Evolutionary conservation across 2,888 invertebrate genomes (phyloP).

Genomic region (Kryphioiulus occultus): DNA sequence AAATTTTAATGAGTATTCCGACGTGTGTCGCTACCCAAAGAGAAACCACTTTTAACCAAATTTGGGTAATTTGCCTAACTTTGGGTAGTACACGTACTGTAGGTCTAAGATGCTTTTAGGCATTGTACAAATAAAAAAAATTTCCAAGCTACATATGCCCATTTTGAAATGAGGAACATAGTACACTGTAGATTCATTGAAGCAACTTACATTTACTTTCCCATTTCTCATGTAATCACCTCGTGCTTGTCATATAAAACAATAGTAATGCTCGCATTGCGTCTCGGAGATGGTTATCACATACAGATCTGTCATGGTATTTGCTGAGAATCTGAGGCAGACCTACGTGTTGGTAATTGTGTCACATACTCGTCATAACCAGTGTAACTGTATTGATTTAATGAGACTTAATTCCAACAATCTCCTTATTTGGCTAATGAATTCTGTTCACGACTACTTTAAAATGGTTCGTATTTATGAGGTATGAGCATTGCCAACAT

Average conservation of each 20-base stretch:
- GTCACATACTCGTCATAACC: neutral
- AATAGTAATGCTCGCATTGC: neutral
- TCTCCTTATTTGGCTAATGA: slow-evolving; percentile 24
- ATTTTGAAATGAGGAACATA: no score
- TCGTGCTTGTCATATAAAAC: neutral
- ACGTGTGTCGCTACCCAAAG: no score
- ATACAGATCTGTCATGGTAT: neutral
- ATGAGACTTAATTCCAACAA: neutral
- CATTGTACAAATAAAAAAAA: no score
- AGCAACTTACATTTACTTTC: neutral
- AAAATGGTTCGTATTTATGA: neutral
- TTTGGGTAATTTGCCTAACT: no score
- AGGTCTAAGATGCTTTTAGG: no score
- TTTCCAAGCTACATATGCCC: no score
- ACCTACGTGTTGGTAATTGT: slow-evolving; percentile 10
- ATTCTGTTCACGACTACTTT: slow-evolving; percentile 19
- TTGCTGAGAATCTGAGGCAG: neutral
- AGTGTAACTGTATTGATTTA: slow-evolving; percentile 31
- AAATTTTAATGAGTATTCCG: no score
- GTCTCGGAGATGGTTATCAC: neutral
- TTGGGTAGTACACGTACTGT: no score
- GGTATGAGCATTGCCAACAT: neutral
- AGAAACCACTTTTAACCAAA: no score
- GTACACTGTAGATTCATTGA: neutral
- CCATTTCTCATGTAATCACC: neutral